Evolutionary conservation across 2,797 vertebrate species (phyloP).

Genomic region (Salarias fasciatus): DNA sequence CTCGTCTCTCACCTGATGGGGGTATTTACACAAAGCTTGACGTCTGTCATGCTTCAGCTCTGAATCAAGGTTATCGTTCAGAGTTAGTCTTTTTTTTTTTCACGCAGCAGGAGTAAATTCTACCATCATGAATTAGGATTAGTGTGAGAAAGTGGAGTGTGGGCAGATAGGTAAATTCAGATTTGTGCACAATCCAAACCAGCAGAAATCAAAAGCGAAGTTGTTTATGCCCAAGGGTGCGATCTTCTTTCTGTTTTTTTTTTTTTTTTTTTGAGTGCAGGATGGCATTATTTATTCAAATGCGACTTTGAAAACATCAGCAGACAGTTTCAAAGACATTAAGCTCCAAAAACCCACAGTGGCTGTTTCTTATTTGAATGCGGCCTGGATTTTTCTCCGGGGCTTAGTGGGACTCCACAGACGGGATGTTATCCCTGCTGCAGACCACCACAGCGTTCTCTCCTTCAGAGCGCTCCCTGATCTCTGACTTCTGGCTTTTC

Average conservation of each 20-base stretch:
- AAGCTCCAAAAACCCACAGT: constrained; percentile 52
- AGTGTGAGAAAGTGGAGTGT: constrained; percentile 13
- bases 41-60: no score
- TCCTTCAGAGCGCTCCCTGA: constrained; percentile 17
- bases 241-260: constrained; percentile 42
- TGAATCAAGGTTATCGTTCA: no score
- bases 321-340: constrained; percentile 60
- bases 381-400: constrained; percentile 58
- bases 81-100: no score
- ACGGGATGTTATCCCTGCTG: constrained; percentile 54
- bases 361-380: constrained; percentile 54
- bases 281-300: constrained; percentile 71
- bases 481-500: constrained; percentile 21
- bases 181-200: constrained; percentile 37
- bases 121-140: constrained; percentile 4
- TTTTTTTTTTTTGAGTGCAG: constrained; percentile 35
- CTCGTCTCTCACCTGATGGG: no score
- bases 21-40: no score
- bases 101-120: constrained; percentile 1
- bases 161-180: constrained; percentile 48
- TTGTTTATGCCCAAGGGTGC: constrained; percentile 69
- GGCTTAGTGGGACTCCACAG: constrained; percentile 39
- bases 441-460: constrained; percentile 6
- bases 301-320: constrained; percentile 72
- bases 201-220: constrained; percentile 56